phyloP scores from a whole-genome alignment of 2,888 invertebrate genomes.

The Julus scanicus region DNA sequence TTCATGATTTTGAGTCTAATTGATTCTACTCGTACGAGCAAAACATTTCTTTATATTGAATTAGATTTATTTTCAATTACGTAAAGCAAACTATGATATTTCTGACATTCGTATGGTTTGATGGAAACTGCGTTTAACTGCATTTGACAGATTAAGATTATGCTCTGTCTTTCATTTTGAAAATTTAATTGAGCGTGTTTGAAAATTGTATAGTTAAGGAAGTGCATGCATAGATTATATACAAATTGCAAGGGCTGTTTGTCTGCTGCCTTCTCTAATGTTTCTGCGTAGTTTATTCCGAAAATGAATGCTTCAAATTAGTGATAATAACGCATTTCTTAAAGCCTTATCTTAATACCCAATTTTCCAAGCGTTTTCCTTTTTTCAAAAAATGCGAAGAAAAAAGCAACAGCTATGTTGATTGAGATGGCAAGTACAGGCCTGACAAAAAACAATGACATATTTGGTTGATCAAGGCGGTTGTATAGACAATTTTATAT shows the following conservation, averaged over 20 bases:
- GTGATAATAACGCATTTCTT: neutral
- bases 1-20: constrained; percentile 20
- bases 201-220: neutral
- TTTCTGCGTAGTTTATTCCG: neutral
- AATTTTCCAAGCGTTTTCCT: neutral
- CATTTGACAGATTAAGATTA: neutral
- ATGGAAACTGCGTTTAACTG: constrained; percentile 21
- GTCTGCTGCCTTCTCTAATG: neutral
- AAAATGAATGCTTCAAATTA: neutral
- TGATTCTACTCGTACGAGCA: constrained; percentile 5
- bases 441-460: no score
- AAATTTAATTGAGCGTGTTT: constrained; percentile 18
- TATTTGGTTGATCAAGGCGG: no score
- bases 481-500: no score
- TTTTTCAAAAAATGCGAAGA: neutral
- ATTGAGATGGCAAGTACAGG: no score
- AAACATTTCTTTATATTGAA: constrained; percentile 17
- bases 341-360: neutral
- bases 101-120: neutral
- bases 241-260: neutral
- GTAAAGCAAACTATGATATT: constrained; percentile 16
- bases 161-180: neutral
- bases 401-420: no score
- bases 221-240: neutral
- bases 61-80: constrained; percentile 10